phyloP scores from a whole-genome alignment of 2,888 invertebrate genomes.

The Crocallis elinguaria region DNA sequence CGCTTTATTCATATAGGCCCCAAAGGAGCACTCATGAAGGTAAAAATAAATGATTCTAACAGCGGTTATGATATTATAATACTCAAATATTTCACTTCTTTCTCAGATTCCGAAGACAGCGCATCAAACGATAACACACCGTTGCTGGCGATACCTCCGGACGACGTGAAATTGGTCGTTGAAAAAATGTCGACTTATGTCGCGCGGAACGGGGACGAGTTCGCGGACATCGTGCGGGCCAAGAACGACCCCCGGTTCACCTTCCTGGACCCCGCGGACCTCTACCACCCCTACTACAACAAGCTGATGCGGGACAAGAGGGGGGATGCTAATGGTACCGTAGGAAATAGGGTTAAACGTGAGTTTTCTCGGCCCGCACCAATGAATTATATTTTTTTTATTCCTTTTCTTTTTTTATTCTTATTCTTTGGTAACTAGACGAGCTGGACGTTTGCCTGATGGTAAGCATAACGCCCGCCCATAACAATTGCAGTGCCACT shows the following conservation, averaged over 20 bases:
- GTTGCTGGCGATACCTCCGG: conserved; percentile 87
- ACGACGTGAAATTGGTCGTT: conserved; percentile 93
- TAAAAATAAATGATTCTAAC: no score
- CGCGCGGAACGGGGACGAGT: conserved; percentile 96
- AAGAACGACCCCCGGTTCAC: conserved; percentile 95
- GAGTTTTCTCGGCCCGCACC: conserved; percentile 19
- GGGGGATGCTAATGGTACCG: conserved; percentile 55
- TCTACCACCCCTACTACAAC: conserved; percentile 93
- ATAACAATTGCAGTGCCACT: no score
- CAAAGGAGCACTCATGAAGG: no score
- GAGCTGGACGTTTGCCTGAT: no score
- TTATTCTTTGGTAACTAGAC: no score
- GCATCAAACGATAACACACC: conserved; percentile 49
- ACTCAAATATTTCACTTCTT: conserved; percentile 21
- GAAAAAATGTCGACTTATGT: conserved; percentile 99
- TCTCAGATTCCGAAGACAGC: conserved; percentile 65
- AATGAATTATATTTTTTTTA: no score
- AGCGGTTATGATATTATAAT: no score
- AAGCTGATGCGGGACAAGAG: conserved; percentile 68
- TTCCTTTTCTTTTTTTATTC: no score
- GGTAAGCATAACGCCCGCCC: no score
- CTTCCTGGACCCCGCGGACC: conserved; percentile 91
- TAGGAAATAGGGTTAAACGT: conserved; percentile 39
- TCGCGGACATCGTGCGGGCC: conserved; percentile 93
- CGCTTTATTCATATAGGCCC: no score